These are phyloP conservation scores for Rotaria magnacalcarata DNA, from an alignment of 2,888 invertebrate genomes.

Conservation along the genomic window DNA sequence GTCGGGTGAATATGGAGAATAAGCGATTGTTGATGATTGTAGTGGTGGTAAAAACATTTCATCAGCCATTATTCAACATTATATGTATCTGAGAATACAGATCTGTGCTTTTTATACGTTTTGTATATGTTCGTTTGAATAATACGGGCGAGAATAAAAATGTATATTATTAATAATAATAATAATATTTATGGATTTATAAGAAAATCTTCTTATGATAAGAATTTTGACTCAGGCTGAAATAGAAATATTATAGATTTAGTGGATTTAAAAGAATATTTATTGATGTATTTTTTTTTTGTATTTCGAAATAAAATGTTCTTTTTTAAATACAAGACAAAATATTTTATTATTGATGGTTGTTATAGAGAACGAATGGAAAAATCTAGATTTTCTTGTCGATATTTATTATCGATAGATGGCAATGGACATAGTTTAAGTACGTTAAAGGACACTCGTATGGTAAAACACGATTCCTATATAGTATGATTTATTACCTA, in stretches of 20 bases:
- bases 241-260: too few relatives aligned
- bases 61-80: neutral
- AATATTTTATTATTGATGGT: neutral
- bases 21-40: neutral
- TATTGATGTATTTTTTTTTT: neutral
- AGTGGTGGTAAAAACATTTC: neutral
- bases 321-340: neutral
- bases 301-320: neutral
- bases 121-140: too few relatives aligned
- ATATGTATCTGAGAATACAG: neutral
- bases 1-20: neutral
- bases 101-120: too few relatives aligned
- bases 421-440: neutral
- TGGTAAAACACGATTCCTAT: too few relatives aligned
- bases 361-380: neutral
- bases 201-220: too few relatives aligned
- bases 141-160: too few relatives aligned
- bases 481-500: too few relatives aligned
- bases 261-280: too few relatives aligned
- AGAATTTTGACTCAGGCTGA: too few relatives aligned
- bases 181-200: too few relatives aligned
- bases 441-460: neutral
- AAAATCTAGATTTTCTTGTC: neutral
- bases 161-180: too few relatives aligned
- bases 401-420: constrained; percentile 14